Conservation (phyloP, 2,888 invertebrate genomes). For the Agrochola lychnidis region DNA sequence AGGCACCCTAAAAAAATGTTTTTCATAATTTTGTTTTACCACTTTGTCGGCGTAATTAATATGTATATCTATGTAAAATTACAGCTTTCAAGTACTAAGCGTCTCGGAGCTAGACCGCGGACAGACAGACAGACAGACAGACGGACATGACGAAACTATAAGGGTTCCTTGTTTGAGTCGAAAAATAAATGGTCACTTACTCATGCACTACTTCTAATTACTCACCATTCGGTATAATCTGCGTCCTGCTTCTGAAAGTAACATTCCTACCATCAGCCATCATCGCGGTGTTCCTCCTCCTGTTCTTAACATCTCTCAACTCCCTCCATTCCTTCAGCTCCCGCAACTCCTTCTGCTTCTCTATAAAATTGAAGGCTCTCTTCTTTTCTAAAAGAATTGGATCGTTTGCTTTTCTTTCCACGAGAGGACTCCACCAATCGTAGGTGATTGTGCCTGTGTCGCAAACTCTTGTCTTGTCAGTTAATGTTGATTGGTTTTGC, state of each 20-base stretch:
- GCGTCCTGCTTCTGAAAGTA: conserved; percentile 75
- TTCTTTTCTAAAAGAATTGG: conserved; percentile 42
- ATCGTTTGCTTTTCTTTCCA: conserved; percentile 70
- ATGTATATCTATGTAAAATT: no score
- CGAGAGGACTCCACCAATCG: conserved; percentile 84
- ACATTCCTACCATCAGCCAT: conserved; percentile 72
- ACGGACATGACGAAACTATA: no score
- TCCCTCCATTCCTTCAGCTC: conserved; percentile 48
- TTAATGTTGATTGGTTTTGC: conserved; percentile 72
- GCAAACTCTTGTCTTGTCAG: conserved; percentile 66
- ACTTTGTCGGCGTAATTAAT: no score
- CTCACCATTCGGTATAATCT: conserved; percentile 77
- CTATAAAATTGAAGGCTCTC: conserved; percentile 43
- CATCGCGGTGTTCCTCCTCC: conserved; percentile 57
- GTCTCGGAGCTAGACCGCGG: no score
- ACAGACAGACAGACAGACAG: no score
- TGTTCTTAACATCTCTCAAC: conserved; percentile 43
- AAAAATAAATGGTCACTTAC: no score
- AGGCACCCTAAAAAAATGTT: no score
- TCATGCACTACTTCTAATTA: background rate
- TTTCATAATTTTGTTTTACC: no score
- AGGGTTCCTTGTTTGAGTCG: no score
- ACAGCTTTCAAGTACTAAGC: no score
- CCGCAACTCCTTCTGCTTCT: conserved; percentile 46
- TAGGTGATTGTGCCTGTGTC: conserved; percentile 77